Percentiles rank a stretch among this genome's conserved stretches.
These are phyloP conservation scores for Echinops telfairi DNA, from an alignment of 2,113 vertebrate species.

Conservation along the genomic window DNA sequence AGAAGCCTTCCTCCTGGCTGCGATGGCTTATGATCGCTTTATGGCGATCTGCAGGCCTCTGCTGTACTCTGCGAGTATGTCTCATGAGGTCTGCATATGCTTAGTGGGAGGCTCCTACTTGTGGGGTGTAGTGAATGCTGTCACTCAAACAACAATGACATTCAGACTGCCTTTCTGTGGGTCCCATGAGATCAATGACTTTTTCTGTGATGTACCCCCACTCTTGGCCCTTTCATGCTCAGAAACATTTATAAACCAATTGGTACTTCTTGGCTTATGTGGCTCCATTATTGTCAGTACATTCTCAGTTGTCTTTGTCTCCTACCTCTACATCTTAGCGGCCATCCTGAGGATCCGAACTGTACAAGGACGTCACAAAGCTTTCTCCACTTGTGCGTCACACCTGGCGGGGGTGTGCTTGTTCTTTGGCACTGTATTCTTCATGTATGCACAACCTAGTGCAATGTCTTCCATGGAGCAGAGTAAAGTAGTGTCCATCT, in stretches of 20 bases:
- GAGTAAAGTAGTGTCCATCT: constrained; percentile 69
- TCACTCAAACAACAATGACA: constrained; percentile 47
- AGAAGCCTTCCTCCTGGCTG: constrained; percentile 62
- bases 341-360: constrained; percentile 68
- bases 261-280: constrained; percentile 66
- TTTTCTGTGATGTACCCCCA: constrained; percentile 72
- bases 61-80: constrained; percentile 42
- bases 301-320: constrained; percentile 40
- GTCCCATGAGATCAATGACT: constrained; percentile 27
- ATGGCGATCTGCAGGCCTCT: constrained; percentile 60
- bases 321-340: constrained; percentile 62
- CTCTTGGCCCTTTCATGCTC: constrained; percentile 70
- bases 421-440: constrained; percentile 70
- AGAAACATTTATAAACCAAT: constrained; percentile 46
- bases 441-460: constrained; percentile 74
- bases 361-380: constrained; percentile 38
- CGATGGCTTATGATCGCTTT: constrained; percentile 66
- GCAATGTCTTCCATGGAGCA: constrained; percentile 57
- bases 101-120: constrained; percentile 58
- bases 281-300: constrained; percentile 64
- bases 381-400: constrained; percentile 71
- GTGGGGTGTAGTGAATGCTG: constrained; percentile 38
- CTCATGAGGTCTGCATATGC: constrained; percentile 7
- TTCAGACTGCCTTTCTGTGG: constrained; percentile 71
- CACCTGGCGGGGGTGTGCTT: constrained; percentile 70